These are phyloP conservation scores for Coenonympha glycerion DNA, from an alignment of 2,888 invertebrate species.

Conservation along the genomic window DNA sequence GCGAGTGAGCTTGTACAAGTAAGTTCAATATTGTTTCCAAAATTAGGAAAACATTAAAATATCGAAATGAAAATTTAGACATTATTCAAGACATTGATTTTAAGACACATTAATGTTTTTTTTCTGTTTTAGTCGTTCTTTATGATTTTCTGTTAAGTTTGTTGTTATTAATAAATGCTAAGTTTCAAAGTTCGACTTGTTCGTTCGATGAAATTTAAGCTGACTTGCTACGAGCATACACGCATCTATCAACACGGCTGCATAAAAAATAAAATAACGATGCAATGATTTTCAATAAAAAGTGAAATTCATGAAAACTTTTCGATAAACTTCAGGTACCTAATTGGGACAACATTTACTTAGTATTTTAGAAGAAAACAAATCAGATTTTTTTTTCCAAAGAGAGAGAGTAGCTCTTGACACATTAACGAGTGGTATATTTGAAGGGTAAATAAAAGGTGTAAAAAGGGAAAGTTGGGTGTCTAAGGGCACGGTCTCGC, in stretches of 20 bases:
- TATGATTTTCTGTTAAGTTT: too few relatives aligned
- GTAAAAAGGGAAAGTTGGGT: slow-evolving; percentile 20
- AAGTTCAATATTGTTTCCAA: too few relatives aligned
- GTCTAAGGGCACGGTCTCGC: slow-evolving; percentile 1
- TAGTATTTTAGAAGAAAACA: slow-evolving; percentile 5
- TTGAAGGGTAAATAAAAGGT: slow-evolving; percentile 12
- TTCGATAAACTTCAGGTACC: slow-evolving; percentile 66
- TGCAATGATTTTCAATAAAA: slow-evolving; percentile 27
- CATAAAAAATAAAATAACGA: slow-evolving; percentile 29
- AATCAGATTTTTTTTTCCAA: slow-evolving; percentile 15
- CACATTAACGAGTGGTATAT: slow-evolving; percentile 33
- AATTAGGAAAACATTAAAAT: too few relatives aligned
- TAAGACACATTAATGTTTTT: too few relatives aligned
- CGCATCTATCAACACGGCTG: not conserved
- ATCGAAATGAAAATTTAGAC: too few relatives aligned
- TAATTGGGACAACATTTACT: slow-evolving; percentile 48
- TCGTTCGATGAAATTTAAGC: too few relatives aligned
- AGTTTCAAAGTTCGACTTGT: too few relatives aligned
- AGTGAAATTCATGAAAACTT: slow-evolving; percentile 37
- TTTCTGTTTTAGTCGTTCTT: too few relatives aligned
- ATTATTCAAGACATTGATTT: too few relatives aligned
- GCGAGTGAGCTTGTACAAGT: not conserved
- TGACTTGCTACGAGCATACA: not conserved
- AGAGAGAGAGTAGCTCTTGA: slow-evolving; percentile 30
- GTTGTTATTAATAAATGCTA: too few relatives aligned